Conservation (phyloP, 2,797 vertebrate species). For the Morelia viridis region DNA sequence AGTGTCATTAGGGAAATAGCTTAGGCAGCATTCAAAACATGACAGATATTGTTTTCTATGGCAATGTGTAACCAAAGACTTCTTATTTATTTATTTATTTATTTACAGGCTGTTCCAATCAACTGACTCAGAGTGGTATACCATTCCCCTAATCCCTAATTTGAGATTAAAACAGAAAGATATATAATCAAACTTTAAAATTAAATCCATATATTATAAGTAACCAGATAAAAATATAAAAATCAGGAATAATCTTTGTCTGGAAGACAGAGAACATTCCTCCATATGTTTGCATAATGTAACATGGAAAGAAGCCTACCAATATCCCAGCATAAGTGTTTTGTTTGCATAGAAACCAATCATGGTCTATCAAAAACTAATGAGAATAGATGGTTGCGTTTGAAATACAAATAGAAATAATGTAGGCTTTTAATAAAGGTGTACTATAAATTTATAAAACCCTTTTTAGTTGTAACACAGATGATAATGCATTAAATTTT, state of each 20-base stretch:
- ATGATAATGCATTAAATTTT: not conserved
- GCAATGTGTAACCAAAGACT: slow-evolving; percentile 45
- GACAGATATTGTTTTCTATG: slow-evolving; percentile 34
- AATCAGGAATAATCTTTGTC: not conserved
- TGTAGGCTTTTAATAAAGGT: not conserved
- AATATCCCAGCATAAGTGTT: slow-evolving; percentile 52
- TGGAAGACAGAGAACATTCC: slow-evolving; percentile 44
- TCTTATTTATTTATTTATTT: not conserved
- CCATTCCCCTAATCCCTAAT: not conserved
- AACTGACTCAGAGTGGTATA: not conserved
- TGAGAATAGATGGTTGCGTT: slow-evolving; percentile 24
- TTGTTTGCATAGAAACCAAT: slow-evolving; percentile 51
- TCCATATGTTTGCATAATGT: slow-evolving; percentile 49
- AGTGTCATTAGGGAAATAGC: not conserved
- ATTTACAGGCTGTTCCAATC: not conserved
- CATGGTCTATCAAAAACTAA: not conserved
- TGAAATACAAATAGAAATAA: slow-evolving; percentile 10
- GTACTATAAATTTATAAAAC: not conserved
- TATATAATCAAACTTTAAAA: not conserved
- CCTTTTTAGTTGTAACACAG: not conserved
- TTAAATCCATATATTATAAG: not conserved
- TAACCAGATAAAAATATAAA: not conserved
- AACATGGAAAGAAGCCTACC: slow-evolving; percentile 56
- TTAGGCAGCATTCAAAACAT: slow-evolving; percentile 16
- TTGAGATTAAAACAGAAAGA: not conserved